Conservation (phyloP, 2,888 invertebrate genomes). For the Cephonodes hylas region DNA sequence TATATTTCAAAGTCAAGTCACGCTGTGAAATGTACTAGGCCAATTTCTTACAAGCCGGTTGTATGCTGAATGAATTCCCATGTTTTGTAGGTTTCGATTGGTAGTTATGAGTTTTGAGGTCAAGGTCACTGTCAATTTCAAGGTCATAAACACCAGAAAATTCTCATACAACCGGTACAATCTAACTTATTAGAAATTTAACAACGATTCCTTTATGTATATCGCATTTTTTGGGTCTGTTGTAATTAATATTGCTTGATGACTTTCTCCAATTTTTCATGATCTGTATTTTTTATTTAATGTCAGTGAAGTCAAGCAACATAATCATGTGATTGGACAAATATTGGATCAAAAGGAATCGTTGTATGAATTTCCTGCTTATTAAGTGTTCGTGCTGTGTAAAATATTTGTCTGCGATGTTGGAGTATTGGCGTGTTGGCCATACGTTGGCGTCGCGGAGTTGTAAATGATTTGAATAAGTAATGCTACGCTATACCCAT, state of each 20-base stretch:
- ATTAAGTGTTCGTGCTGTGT: constrained; percentile 51
- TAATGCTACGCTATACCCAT: constrained; percentile 62
- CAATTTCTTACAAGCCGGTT: background rate
- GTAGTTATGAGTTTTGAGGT: background rate
- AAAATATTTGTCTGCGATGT: constrained; percentile 33
- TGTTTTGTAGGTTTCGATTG: no score
- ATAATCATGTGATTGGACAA: no score
- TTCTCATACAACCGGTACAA: background rate
- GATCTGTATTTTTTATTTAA: no score
- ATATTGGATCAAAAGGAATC: background rate
- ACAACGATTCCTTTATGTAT: background rate
- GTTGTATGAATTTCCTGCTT: constrained; percentile 24
- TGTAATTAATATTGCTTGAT: background rate
- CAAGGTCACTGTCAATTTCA: background rate
- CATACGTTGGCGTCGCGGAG: background rate
- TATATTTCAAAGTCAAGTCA: constrained; percentile 3
- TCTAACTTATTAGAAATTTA: constrained; percentile 26
- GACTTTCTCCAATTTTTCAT: no score
- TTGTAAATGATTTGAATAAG: constrained; percentile 16
- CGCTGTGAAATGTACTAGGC: constrained; percentile 4
- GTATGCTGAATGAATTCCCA: background rate
- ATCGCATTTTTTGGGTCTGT: background rate
- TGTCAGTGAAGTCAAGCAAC: no score
- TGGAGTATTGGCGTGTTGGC: background rate
- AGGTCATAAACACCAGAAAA: background rate